Conservation (phyloP, 2,113 vertebrate species). For the Thomomys bottae region DNA sequence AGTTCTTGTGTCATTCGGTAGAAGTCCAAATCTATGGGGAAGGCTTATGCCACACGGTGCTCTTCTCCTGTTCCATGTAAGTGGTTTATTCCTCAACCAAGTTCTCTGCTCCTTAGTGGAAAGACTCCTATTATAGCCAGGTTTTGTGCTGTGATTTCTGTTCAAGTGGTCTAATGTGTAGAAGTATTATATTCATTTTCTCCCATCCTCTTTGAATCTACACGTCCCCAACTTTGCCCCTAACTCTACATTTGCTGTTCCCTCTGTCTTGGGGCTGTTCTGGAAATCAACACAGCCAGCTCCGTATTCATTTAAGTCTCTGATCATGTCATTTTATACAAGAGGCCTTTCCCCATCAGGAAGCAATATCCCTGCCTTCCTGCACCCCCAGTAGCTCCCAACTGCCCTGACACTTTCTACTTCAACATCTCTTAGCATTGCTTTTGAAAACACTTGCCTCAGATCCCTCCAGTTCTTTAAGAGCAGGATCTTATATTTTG, state of each 20-base stretch:
- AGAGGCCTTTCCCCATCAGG: neutral
- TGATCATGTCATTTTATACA: neutral
- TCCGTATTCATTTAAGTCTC: neutral
- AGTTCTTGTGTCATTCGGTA: neutral
- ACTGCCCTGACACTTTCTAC: neutral
- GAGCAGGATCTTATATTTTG: neutral
- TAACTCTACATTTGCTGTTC: neutral
- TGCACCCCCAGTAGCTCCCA: neutral
- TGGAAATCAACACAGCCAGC: no score
- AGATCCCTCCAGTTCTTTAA: neutral
- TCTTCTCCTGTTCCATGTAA: neutral
- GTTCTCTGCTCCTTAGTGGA: neutral
- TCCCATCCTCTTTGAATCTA: neutral
- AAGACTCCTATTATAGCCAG: neutral
- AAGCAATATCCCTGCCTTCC: neutral
- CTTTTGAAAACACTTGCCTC: no score
- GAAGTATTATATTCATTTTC: neutral
- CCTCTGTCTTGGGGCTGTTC: neutral
- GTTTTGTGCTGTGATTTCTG: fast-evolving
- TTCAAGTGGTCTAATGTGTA: neutral
- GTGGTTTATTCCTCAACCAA: neutral
- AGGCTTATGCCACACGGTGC: no score
- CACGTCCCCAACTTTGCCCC: neutral
- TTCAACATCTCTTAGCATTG: neutral
- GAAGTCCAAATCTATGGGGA: neutral